phyloP scores from a whole-genome alignment of 1,140 invertebrate genomes.

The Parapsyche elsis region DNA sequence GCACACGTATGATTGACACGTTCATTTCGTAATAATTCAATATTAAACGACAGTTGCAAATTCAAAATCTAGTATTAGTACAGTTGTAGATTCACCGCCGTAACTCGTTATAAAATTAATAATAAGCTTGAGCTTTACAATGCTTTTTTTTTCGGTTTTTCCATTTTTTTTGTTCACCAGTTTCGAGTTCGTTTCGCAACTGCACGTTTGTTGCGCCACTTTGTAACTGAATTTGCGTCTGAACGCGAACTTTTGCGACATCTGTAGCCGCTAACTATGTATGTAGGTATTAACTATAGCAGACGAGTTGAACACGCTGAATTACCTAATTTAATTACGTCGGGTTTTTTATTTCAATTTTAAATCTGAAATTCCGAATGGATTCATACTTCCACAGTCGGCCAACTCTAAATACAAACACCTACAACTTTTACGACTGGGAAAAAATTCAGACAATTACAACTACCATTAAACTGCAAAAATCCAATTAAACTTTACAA shows the following conservation, averaged over 20 bases:
- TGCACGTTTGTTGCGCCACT: constrained; percentile 52
- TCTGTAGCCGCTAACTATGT: constrained; percentile 31
- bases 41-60: neutral
- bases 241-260: constrained; percentile 49
- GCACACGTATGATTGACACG: too few species aligned
- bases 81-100: neutral
- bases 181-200: constrained; percentile 17
- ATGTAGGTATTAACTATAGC: neutral
- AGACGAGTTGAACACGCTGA: constrained; percentile 12
- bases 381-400: neutral
- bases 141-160: neutral
- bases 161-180: neutral
- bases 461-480: neutral
- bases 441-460: neutral
- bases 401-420: neutral
- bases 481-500: neutral
- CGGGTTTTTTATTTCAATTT: constrained; percentile 20
- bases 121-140: neutral
- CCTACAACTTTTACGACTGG: neutral
- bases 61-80: neutral
- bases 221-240: constrained; percentile 55
- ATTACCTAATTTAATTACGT: constrained; percentile 28
- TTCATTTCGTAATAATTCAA: too few species aligned
- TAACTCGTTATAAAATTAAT: constrained; percentile 50
- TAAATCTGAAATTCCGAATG: constrained; percentile 7